Evolutionary conservation across 1,140 invertebrate species (phyloP).

Genomic region (Laupala kohalensis): DNA sequence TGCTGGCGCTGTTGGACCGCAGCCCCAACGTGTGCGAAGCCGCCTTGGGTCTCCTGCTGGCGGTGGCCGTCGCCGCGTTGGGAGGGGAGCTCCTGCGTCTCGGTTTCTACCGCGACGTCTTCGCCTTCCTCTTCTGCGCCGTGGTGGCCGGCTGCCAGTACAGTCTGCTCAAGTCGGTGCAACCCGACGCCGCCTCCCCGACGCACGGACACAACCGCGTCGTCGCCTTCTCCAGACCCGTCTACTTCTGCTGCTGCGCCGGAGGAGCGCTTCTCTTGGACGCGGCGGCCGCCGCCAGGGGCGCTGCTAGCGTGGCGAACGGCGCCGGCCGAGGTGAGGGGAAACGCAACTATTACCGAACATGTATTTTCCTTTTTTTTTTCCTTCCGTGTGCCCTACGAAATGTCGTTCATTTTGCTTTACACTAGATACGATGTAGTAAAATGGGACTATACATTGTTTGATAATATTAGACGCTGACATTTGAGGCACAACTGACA

Average conservation of each 20-base stretch:
- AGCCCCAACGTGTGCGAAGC: conserved; percentile 78
- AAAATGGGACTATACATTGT: too few species aligned
- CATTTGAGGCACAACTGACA: too few species aligned
- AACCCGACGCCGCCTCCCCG: conserved; percentile 95
- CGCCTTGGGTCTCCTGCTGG: conserved; percentile 69
- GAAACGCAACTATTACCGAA: too few species aligned
- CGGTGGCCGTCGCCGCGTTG: conserved; percentile 71
- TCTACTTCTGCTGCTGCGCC: conserved; percentile 87
- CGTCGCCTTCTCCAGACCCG: conserved; percentile 80
- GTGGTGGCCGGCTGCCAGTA: conserved; percentile 96
- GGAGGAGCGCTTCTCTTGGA: conserved; percentile 51
- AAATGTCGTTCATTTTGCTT: too few species aligned
- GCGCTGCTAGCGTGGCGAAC: too few species aligned
- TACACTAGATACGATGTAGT: too few species aligned
- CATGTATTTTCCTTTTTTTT: too few species aligned
- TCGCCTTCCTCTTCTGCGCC: conserved; percentile 90
- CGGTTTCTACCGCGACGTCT: conserved; percentile 82
- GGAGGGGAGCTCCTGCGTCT: conserved; percentile 71
- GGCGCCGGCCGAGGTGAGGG: too few species aligned
- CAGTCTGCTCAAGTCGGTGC: conserved; percentile 94
- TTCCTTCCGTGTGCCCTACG: too few species aligned
- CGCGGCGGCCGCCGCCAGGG: neutral
- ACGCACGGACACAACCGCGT: conserved; percentile 96
- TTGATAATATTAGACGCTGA: too few species aligned
- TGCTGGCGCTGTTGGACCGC: conserved; percentile 85